Percentiles rank a stretch among this genome's conserved stretches.
These are phyloP conservation scores for Cyanocitta stelleri DNA, from an alignment of 2,113 vertebrate species.

Conservation along the genomic window DNA sequence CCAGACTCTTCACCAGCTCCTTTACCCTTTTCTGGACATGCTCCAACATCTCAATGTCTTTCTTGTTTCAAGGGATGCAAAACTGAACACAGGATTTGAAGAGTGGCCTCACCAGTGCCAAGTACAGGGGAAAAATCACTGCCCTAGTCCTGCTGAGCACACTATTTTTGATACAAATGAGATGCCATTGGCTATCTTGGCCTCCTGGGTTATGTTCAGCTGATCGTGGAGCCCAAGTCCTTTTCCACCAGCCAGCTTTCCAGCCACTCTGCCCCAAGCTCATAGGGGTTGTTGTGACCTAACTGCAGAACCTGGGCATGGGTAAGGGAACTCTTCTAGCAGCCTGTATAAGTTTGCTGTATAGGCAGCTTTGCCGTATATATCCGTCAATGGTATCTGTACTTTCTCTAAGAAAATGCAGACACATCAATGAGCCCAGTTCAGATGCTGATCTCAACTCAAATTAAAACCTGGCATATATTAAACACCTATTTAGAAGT, in stretches of 20 bases:
- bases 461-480: not conserved
- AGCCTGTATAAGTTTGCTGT: not conserved
- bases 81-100: not conserved
- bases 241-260: not conserved
- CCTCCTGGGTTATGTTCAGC: not conserved
- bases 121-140: not conserved
- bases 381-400: not conserved
- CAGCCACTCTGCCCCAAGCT: not conserved
- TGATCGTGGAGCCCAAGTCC: rapidly evolving
- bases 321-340: not conserved
- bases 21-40: not conserved
- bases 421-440: not conserved
- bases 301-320: not conserved
- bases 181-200: not conserved
- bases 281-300: not conserved
- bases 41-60: not conserved
- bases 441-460: not conserved
- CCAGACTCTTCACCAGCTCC: not conserved
- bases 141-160: not conserved
- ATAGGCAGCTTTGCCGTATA: not conserved
- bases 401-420: not conserved
- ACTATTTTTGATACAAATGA: not conserved
- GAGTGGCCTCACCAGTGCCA: not conserved
- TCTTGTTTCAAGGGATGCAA: not conserved
- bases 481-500: not conserved